Evolutionary conservation across 2,797 vertebrate species (phyloP).

Genomic region (Onychomys leucogaster): DNA sequence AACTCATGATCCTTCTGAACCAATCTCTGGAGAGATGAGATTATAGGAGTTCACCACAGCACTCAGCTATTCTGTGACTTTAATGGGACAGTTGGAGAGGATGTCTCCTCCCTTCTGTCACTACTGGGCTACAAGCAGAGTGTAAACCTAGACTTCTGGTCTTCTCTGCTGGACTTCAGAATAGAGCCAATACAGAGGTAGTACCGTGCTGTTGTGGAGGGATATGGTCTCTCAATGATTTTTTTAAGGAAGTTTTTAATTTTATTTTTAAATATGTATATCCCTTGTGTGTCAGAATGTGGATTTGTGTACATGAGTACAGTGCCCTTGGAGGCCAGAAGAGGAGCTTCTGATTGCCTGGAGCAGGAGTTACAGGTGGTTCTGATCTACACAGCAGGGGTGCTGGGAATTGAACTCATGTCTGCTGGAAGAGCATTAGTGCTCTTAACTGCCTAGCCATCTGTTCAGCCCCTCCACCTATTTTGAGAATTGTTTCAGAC

Average conservation of each 20-base stretch:
- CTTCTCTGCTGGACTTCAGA: neutral
- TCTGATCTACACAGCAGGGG: neutral
- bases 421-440: neutral
- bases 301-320: neutral
- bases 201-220: neutral
- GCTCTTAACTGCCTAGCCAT: neutral
- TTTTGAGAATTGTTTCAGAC: neutral
- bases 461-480: neutral
- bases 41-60: neutral
- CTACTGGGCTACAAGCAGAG: neutral
- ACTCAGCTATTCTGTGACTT: neutral
- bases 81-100: neutral
- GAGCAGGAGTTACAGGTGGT: neutral
- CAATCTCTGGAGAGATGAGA: neutral
- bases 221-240: neutral
- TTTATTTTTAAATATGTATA: neutral
- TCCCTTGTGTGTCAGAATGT: neutral
- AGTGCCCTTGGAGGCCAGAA: neutral
- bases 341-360: neutral
- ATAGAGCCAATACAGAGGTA: neutral
- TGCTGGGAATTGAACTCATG: neutral
- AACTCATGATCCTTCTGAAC: neutral
- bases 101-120: neutral
- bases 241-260: neutral
- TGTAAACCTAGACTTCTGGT: neutral